A percentile compares a stretch with the other conserved stretches of the same genome.
phyloP scores from a whole-genome alignment of 2,113 vertebrate species.

The Pogonocichla stellata region DNA sequence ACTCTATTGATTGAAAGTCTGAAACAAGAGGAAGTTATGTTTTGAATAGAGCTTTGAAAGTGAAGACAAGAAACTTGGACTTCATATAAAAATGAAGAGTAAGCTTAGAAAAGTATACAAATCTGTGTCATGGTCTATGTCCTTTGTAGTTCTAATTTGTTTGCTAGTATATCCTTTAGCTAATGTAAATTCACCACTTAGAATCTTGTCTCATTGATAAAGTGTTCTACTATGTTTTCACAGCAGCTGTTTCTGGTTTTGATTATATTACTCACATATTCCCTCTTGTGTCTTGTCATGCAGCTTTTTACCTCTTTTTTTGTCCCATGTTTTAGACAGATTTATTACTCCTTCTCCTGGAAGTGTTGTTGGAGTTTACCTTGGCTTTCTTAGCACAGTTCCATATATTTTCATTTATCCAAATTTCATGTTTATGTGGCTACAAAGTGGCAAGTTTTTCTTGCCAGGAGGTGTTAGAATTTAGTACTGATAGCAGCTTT shows the following conservation, averaged over 20 bases:
- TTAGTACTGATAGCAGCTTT: neutral
- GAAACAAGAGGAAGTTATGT: neutral
- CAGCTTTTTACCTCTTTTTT: neutral
- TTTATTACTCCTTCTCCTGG: neutral
- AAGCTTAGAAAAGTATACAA: neutral
- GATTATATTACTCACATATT: neutral
- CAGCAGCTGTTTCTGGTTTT: neutral
- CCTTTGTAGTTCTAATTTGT: neutral
- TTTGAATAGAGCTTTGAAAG: neutral
- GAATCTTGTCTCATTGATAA: neutral
- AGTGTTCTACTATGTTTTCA: neutral
- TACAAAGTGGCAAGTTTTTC: neutral
- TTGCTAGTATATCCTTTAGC: neutral
- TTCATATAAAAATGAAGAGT: neutral
- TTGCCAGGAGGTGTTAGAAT: neutral
- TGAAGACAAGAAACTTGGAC: neutral
- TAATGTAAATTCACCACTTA: neutral
- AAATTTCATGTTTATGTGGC: neutral
- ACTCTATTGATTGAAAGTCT: neutral
- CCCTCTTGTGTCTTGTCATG: neutral
- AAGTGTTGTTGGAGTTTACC: neutral
- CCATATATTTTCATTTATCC: neutral
- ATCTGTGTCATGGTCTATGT: neutral
- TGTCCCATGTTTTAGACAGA: neutral
- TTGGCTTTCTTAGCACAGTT: neutral